phyloP scores from a whole-genome alignment of 2,888 invertebrate species.

The Platycheirus rosarum region DNA sequence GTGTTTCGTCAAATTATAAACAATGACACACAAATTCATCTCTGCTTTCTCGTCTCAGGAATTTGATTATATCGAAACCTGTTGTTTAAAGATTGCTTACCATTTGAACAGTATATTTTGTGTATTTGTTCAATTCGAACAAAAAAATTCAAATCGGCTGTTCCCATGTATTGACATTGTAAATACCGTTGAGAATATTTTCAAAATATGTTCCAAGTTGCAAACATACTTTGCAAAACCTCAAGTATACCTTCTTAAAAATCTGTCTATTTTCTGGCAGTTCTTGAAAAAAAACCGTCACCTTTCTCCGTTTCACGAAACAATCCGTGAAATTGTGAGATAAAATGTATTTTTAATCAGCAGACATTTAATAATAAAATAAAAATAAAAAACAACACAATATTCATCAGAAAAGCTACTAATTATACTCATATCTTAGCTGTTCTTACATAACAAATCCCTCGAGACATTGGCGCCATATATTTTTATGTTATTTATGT shows the following conservation, averaged over 20 bases:
- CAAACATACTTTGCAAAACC: constrained; percentile 13
- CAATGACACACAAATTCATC: not conserved
- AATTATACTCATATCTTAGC: constrained; percentile 52
- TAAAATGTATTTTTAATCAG: constrained; percentile 55
- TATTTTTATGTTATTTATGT: constrained; percentile 63
- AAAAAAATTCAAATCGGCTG: not conserved
- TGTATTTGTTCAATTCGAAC: constrained; percentile 15
- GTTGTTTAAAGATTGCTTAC: constrained; percentile 1
- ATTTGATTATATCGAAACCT: constrained; percentile 23
- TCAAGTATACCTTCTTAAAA: constrained; percentile 11
- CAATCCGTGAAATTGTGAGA: constrained; percentile 42
- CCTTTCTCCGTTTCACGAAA: constrained; percentile 28
- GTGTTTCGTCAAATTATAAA: not conserved
- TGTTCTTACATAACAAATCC: constrained; percentile 56
- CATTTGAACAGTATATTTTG: not conserved
- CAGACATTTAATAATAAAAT: constrained; percentile 19
- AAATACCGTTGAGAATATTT: constrained; percentile 20
- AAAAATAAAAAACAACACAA: constrained; percentile 28
- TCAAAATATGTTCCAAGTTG: constrained; percentile 10
- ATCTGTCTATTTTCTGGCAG: not conserved
- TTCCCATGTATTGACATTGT: constrained; percentile 26
- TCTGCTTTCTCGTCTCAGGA: constrained; percentile 1
- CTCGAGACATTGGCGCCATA: constrained; percentile 67
- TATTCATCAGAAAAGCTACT: constrained; percentile 54
- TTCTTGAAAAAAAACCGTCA: constrained; percentile 16